Conservation (phyloP, 2,888 invertebrate genomes). For the Ditylenchus weischeri region DNA sequence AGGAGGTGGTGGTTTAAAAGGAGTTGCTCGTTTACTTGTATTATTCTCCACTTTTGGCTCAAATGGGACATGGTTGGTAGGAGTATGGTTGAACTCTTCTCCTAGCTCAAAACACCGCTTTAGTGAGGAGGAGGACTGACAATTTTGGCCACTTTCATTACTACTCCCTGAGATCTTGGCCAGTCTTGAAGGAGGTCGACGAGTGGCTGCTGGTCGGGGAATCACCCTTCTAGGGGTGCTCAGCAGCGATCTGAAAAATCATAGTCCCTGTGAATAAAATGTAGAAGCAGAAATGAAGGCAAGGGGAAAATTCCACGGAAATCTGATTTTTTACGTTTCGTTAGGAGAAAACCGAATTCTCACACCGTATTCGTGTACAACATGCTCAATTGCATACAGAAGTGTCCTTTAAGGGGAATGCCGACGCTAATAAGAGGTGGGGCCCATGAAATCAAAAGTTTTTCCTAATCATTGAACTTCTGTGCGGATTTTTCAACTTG, state of each 20-base stretch:
- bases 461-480: too few species aligned
- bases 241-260: background rate
- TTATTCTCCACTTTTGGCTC: background rate
- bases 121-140: background rate
- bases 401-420: too few species aligned
- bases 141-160: background rate
- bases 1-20: background rate
- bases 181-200: background rate
- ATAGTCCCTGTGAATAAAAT: background rate
- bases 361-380: too few species aligned
- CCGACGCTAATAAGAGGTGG: too few species aligned
- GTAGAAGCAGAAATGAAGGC: too few species aligned
- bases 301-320: too few species aligned
- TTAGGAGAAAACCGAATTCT: too few species aligned
- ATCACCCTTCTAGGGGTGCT: slow-evolving; percentile 5
- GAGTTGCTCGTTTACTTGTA: background rate
- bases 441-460: too few species aligned
- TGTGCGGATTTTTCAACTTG: too few species aligned
- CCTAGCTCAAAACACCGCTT: background rate
- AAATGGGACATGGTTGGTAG: background rate
- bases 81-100: background rate
- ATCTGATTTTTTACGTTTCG: too few species aligned
- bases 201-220: background rate
- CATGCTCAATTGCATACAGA: too few species aligned
- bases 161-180: background rate